Evolutionary conservation across 2,113 vertebrate genomes (phyloP).

Genomic region (Microtus montanus): DNA sequence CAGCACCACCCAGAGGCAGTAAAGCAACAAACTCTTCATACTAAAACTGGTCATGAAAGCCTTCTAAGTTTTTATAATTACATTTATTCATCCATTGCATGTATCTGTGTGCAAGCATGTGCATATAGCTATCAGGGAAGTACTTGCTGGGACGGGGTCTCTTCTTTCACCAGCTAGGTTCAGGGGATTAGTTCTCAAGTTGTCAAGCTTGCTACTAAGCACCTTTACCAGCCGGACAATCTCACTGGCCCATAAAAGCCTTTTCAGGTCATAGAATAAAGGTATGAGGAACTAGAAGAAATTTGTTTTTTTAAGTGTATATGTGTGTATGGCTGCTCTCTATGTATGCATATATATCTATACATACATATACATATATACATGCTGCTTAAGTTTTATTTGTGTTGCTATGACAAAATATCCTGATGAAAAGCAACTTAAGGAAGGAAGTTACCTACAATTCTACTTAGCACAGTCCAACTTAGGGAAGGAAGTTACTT

Average conservation of each 20-base stretch:
- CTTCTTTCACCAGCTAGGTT: too few relatives aligned
- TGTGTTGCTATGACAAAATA: not conserved
- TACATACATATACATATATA: too few relatives aligned
- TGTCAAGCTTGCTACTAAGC: not conserved
- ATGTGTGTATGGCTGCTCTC: too few relatives aligned
- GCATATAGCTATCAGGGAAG: not conserved
- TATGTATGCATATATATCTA: too few relatives aligned
- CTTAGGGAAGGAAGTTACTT: not conserved
- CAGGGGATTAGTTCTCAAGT: not conserved
- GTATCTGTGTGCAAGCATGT: not conserved
- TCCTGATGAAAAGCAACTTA: not conserved
- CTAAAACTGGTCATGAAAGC: not conserved
- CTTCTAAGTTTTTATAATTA: not conserved
- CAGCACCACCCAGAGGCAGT: not conserved
- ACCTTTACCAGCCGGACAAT: not conserved
- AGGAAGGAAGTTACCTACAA: not conserved
- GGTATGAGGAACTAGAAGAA: not conserved
- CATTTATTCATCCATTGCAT: too few relatives aligned
- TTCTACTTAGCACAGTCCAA: not conserved
- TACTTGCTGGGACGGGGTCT: not conserved
- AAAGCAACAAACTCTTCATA: not conserved
- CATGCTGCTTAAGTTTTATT: not conserved
- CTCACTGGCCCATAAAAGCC: not conserved
- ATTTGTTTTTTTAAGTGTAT: not conserved
- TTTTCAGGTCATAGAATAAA: constrained; percentile 7